phyloP scores from a whole-genome alignment of 2,888 invertebrate species.

The Rhingia rostrata region DNA sequence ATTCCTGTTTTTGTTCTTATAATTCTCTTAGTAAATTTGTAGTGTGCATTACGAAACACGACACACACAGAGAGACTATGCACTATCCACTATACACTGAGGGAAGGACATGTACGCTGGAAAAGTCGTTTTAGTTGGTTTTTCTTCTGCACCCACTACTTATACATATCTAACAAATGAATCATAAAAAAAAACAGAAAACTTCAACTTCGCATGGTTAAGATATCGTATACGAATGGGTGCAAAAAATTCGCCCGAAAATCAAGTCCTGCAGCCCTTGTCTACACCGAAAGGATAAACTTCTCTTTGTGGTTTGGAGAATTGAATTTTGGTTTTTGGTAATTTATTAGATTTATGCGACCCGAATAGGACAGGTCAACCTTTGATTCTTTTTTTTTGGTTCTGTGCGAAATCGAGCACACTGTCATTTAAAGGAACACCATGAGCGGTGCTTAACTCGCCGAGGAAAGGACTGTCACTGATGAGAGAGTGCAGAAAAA shows the following conservation, averaged over 20 bases:
- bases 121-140: slow-evolving; percentile 52
- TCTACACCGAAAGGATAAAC: neutral
- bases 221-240: neutral
- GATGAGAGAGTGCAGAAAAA: slow-evolving; percentile 59
- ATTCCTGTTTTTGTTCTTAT: slow-evolving; percentile 56
- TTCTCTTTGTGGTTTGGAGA: neutral
- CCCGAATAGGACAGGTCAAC: slow-evolving; percentile 81
- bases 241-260: neutral
- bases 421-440: slow-evolving; percentile 70
- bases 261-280: neutral
- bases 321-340: slow-evolving; percentile 5
- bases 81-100: neutral
- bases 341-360: slow-evolving; percentile 76
- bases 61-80: slow-evolving; percentile 23
- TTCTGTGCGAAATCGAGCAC: slow-evolving; percentile 77
- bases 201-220: slow-evolving; percentile 41
- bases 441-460: slow-evolving; percentile 70
- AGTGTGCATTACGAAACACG: slow-evolving; percentile 68
- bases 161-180: slow-evolving; percentile 66
- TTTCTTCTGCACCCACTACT: slow-evolving; percentile 69
- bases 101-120: neutral
- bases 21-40: slow-evolving; percentile 39
- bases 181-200: slow-evolving; percentile 52
- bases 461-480: slow-evolving; percentile 75
- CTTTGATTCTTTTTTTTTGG: slow-evolving; percentile 43